Evolutionary conservation across 2,797 vertebrate genomes (phyloP), one percentile per base, ranked within the genome.

Genomic region (Rhinoraja longicauda): DNA sequence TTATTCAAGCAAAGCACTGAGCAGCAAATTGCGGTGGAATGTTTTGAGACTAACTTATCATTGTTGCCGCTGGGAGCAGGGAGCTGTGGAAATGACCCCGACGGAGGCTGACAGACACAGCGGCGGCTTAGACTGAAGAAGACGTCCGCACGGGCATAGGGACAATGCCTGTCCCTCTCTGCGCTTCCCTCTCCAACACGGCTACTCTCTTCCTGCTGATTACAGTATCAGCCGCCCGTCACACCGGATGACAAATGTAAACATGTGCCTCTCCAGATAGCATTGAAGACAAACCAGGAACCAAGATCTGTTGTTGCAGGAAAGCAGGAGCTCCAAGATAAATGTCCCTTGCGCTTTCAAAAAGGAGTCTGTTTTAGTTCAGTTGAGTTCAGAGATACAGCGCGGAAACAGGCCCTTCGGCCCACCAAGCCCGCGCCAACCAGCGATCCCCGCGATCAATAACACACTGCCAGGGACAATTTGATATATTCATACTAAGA

Each of bases 191-290:
- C 62, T 67, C 84, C 62, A 62, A 64, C 59, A 64, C 1, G 59
- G 10, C 64, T 7, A 19, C 15, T 64, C 67, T 67, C 84, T 88
- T 88, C 84, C 84, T 88, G 84, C 19, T 32, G 84, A 67, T 88
- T 88, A 88, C 62, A 67, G 13, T 88, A 88, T 64, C 59, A 62
- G 59, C n/a, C 84, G 21, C 62, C n/a, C 84, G 64, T 36, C n/a
- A 29, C 57, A 17, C 82, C 62, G 19, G 15, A 10, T 36, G 59
- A 36, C n/a, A 67, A 88, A 67, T 21, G 84, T 36, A 64, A 88
- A 67, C 84, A 88, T 88, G 32, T 88, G 84, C 29, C 62, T 88
- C 59, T 88, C 59, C 84, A 19, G 84, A 88, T 88, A 88, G 59
- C 59, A 67, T 36, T 67, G 36, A 32, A 88, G n/a, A 67, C 62